A percentile compares a stretch with the other conserved stretches of the same genome.
Conservation (phyloP, 2,888 invertebrate species). For the Molanna angustata region DNA sequence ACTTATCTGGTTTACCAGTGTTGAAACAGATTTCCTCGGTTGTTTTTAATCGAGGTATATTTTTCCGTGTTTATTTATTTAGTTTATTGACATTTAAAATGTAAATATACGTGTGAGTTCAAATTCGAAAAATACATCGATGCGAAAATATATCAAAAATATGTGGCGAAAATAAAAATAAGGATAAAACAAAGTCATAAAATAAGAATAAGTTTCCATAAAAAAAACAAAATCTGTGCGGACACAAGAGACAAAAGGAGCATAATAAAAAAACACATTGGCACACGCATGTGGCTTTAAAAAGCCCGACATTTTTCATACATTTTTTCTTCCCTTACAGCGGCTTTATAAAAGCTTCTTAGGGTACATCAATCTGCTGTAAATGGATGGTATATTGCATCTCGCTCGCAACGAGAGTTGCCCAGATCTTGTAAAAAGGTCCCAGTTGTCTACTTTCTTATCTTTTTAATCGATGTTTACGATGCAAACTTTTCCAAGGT, state of each 20-base stretch:
- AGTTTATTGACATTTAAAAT: too few relatives aligned
- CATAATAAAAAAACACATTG: neutral
- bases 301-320: neutral
- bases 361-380: neutral
- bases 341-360: neutral
- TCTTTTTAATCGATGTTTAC: conserved; percentile 2
- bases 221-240: neutral
- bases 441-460: neutral
- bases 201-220: neutral
- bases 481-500: conserved; percentile 5
- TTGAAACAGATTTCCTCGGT: too few relatives aligned
- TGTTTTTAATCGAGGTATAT: too few relatives aligned
- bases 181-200: neutral
- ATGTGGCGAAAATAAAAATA: too few relatives aligned
- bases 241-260: neutral
- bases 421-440: neutral
- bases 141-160: too few relatives aligned
- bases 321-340: neutral
- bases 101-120: too few relatives aligned
- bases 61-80: too few relatives aligned
- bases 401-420: neutral
- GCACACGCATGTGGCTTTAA: neutral
- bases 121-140: too few relatives aligned
- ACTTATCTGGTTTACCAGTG: too few relatives aligned
- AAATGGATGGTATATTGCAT: neutral